Base-by-base conservation (phyloP, 53 echinoderm and acorn worm genomes). In the Crossaster papposus region DNA sequence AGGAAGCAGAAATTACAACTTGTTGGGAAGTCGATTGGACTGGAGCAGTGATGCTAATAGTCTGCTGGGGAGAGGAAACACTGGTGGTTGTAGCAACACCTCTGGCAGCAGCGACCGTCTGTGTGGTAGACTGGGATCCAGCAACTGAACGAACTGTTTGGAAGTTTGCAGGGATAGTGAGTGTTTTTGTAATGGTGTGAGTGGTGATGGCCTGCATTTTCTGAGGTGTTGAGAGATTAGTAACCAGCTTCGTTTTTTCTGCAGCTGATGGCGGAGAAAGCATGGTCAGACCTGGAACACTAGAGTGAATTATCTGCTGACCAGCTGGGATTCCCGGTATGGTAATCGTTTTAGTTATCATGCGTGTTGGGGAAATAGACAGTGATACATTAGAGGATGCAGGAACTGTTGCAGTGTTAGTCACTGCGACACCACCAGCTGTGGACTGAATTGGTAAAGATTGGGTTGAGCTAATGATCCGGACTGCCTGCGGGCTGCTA, bases 291-390 rank as follows among this genome's bases (percentile, higher is more conserved):
- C 35, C 83, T 72, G 84, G 53, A 54, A 64, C 70, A 44, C 50
- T 24, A 13, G 83, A 12, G 26, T 38, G 84, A 30, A 72, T 53
- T 30, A 84, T 72, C 84, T 84, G 84, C 72, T 84, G 84, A 51
- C 53, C 65, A n/a, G 84, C 84, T 9, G 44, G 44, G 44, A 44
- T 44, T 44, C 44, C 44, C 13, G 84, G 84, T 31, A 84, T 72
- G 18, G 84, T 84, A 29, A 84, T 84, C 4, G 84, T 84, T 53
- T 84, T 84, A 24, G 84, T 84, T 51, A 84, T 84, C 32, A 71
- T 32, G 44, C 84, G 51, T 15, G 84, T 84, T 3, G 84, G 84
- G 8, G 72, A 51, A 30, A 84, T 84, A 1, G 72, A 30, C 20
- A 68, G 84, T 18, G 72, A 20, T 22, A 18, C 51, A 30, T 50